Conservation (phyloP, 2,888 invertebrate genomes). For the Megaustenia siamemsis region DNA sequence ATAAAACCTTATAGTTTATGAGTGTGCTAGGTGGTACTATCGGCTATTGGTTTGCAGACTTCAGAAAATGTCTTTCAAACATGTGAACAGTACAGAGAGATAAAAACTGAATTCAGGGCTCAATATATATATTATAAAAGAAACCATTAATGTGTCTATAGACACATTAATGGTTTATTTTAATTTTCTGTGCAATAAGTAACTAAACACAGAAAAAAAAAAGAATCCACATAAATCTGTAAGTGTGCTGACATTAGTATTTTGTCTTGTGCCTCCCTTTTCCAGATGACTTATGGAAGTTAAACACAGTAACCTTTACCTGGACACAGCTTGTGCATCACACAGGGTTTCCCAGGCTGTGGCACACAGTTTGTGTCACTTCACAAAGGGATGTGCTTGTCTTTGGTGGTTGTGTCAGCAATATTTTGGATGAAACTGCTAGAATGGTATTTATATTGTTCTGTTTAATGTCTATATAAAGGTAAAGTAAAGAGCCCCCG, state of each 20-base stretch:
- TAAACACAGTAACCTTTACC: constrained; percentile 64
- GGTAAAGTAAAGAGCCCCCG: background rate
- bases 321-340: constrained; percentile 74
- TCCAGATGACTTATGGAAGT: constrained; percentile 79
- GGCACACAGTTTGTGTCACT: constrained; percentile 77
- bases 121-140: too few relatives aligned
- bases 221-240: background rate
- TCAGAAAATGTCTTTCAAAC: too few relatives aligned
- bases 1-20: too few relatives aligned
- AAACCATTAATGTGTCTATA: too few relatives aligned
- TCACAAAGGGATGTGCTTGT: constrained; percentile 75
- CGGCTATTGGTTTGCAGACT: too few relatives aligned
- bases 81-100: too few relatives aligned
- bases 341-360: constrained; percentile 72
- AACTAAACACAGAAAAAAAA: too few relatives aligned
- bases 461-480: background rate
- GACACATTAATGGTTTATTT: too few relatives aligned
- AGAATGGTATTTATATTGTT: constrained; percentile 58
- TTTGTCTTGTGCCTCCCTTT: constrained; percentile 10
- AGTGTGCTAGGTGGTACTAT: too few relatives aligned
- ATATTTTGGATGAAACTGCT: constrained; percentile 69
- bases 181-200: too few relatives aligned
- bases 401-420: constrained; percentile 78
- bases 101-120: too few relatives aligned
- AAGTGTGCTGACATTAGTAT: background rate